Conservation (phyloP, 1,140 invertebrate species). For the Drosophila kohkoa region DNA sequence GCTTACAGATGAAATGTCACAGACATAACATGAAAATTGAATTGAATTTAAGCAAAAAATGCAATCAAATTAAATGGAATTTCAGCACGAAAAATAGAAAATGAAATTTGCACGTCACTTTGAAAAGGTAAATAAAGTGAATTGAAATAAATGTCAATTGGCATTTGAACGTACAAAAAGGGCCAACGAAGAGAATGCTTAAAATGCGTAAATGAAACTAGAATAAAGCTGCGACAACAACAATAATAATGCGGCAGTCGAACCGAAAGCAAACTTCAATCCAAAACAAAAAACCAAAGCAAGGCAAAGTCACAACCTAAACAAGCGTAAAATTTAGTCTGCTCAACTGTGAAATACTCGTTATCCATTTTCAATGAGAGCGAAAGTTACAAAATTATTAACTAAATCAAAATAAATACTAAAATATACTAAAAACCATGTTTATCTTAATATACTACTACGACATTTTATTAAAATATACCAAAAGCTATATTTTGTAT, state of each 20-base stretch:
- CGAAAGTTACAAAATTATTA: too few relatives aligned
- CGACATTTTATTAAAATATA: too few relatives aligned
- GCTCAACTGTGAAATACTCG: too few relatives aligned
- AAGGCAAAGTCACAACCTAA: slow-evolving; percentile 2
- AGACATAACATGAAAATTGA: slow-evolving; percentile 26
- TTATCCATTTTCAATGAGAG: too few relatives aligned
- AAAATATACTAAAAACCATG: too few relatives aligned
- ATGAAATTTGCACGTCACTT: slow-evolving; percentile 35
- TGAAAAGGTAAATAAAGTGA: slow-evolving; percentile 40
- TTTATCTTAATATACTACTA: too few relatives aligned
- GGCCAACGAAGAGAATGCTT: slow-evolving; percentile 16
- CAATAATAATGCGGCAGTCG: slow-evolving; percentile 6
- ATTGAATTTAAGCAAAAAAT: slow-evolving; percentile 35
- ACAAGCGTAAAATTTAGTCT: too few relatives aligned
- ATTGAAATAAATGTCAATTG: slow-evolving; percentile 63
- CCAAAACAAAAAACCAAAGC: slow-evolving; percentile 1
- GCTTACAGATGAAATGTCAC: slow-evolving; percentile 27
- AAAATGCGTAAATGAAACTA: slow-evolving; percentile 65
- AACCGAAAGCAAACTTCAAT: slow-evolving; percentile 6
- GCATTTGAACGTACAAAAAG: slow-evolving; percentile 27
- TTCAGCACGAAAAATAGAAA: slow-evolving; percentile 13
- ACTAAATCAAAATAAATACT: too few relatives aligned
- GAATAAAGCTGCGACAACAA: slow-evolving; percentile 26
- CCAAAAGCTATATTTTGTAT: too few relatives aligned
- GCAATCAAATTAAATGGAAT: slow-evolving; percentile 28